Base-by-base conservation (phyloP, 2,797 vertebrate species). In the Sebastolobus altivelis region DNA sequence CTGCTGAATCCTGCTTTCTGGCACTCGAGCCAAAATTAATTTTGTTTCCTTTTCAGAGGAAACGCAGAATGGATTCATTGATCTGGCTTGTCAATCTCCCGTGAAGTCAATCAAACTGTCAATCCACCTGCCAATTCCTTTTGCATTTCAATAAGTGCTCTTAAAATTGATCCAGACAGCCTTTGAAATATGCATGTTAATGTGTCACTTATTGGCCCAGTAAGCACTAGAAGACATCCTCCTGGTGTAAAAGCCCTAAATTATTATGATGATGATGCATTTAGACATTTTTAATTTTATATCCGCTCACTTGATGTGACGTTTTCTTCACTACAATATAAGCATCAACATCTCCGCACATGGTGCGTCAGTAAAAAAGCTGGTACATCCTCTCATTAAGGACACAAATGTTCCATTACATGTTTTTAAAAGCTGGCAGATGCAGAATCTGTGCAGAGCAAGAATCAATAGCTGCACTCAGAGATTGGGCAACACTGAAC, bases 391-490 rank as follows among this genome's bases (percentile, higher is more conserved):
- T 82, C 65, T 79, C 72, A 82, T 88, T 82, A 74, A 31, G 5
- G 59, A 72, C 60, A 80, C 75, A 82, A 88, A 83, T 86, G 67
- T 77, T 81, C 70, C 68, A 78, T 65, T 80, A 8, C 8, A 63
- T 88, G 80, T 74, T 84, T 88, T 83, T 69, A 40, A 71, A 70
- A 63, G 59, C 56, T 73, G 72, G 33, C 63, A 83, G 58, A 12
- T 75, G 40, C 61, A 35, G 68, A 85, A 60, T 89, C 54, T 81
- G 75, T 83, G 67, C 72, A 75, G 52, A 69, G 63, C 29, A 63
- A 11, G 55, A 89, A 88, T 91, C 87, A 86, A 85, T 90, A 85
- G 83, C 73, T 80, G 74, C 70, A 80, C 68, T 87, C 72, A 79
- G 75, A 82, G n/a, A 79, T 13, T 79, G 59, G 68, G 60, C 59